These are phyloP conservation scores for Polydesmus complanatus DNA, from an alignment of 2,888 invertebrate species.

Conservation along the genomic window DNA sequence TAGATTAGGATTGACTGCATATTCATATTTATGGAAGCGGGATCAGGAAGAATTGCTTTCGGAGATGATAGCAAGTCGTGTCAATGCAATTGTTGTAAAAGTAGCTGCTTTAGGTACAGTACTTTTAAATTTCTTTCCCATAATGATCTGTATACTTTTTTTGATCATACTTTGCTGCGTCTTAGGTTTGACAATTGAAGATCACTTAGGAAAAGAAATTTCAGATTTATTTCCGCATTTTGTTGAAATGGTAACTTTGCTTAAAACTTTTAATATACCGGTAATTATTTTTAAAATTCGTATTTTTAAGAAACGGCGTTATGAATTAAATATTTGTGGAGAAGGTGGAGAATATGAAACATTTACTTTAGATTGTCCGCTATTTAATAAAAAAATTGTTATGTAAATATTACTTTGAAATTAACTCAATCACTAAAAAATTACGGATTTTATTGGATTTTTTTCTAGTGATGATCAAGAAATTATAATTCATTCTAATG, in stretches of 20 bases:
- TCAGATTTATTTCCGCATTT: slow-evolving; percentile 76
- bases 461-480: slow-evolving; percentile 65
- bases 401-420: slow-evolving; percentile 53
- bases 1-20: slow-evolving; percentile 70
- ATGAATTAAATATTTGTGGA: slow-evolving; percentile 88
- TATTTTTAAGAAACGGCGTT: slow-evolving; percentile 61
- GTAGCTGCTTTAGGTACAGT: slow-evolving; percentile 63
- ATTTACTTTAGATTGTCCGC: slow-evolving; percentile 89
- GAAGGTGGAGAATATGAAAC: slow-evolving; percentile 99
- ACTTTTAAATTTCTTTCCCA: slow-evolving; percentile 20
- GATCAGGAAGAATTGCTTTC: slow-evolving; percentile 85
- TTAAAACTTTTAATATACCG: too few relatives aligned
- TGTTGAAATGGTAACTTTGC: slow-evolving; percentile 60
- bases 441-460: too few relatives aligned
- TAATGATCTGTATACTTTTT: too few relatives aligned
- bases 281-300: too few relatives aligned
- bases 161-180: background rate
- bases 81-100: slow-evolving; percentile 93
- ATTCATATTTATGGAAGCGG: slow-evolving; percentile 91
- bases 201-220: slow-evolving; percentile 76
- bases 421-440: too few relatives aligned
- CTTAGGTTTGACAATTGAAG: slow-evolving; percentile 60
- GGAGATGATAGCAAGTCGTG: slow-evolving; percentile 88
- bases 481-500: slow-evolving; percentile 74
- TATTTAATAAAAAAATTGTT: slow-evolving; percentile 77